Percentiles rank a stretch among this genome's conserved stretches.
These are phyloP conservation scores for Boloria euphrosyne DNA, from an alignment of 2,888 invertebrate genomes.

Conservation along the genomic window DNA sequence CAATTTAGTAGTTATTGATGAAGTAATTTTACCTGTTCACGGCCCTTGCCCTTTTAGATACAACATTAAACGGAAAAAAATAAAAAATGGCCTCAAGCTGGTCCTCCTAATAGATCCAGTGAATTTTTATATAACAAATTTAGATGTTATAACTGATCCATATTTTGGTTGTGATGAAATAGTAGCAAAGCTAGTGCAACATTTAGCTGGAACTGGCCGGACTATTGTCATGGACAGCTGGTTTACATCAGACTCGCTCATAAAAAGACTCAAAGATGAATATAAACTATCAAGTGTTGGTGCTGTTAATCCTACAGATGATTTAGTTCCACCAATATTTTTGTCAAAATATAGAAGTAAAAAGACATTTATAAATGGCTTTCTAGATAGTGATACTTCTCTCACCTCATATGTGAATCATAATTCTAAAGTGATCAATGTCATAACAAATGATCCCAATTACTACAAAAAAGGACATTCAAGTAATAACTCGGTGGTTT, in stretches of 20 bases:
- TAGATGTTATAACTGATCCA: conserved; percentile 71
- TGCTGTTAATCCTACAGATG: conserved; percentile 59
- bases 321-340: conserved; percentile 67
- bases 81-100: conserved; percentile 69
- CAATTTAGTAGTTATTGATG: conserved; percentile 66
- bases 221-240: conserved; percentile 70
- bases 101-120: conserved; percentile 66
- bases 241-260: conserved; percentile 60
- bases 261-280: conserved; percentile 56
- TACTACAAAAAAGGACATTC: conserved; percentile 61
- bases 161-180: conserved; percentile 62
- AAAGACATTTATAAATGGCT: conserved; percentile 61
- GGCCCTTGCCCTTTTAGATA: conserved; percentile 75
- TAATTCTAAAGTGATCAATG: conserved; percentile 59
- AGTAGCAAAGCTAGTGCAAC: conserved; percentile 63
- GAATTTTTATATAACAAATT: conserved; percentile 70
- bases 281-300: conserved; percentile 61
- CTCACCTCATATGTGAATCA: conserved; percentile 64
- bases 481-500: conserved; percentile 57
- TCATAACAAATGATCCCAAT: conserved; percentile 65
- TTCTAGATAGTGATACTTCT: conserved; percentile 58
- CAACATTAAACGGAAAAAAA: conserved; percentile 63
- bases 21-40: conserved; percentile 68
- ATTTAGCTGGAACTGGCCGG: conserved; percentile 62
- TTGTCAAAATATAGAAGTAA: conserved; percentile 58